phyloP scores from a whole-genome alignment of 35 echinoderm and acorn worm species.

The Strongylocentrotus purpuratus region DNA sequence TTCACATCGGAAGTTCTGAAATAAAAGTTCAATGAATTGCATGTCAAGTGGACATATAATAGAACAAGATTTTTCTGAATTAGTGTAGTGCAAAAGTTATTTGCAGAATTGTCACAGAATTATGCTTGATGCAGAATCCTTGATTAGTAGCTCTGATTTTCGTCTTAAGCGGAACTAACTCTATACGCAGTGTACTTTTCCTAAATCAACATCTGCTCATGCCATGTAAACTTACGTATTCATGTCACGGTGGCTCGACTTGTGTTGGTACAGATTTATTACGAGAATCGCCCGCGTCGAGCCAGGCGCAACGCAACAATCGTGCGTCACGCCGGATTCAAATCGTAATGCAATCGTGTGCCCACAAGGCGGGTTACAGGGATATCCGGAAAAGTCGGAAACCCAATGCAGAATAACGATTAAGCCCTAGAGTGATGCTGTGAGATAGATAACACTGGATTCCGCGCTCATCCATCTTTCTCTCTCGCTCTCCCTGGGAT shows the following conservation, averaged over 20 bases:
- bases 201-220: conserved; percentile 15
- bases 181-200: background rate
- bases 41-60: too few species aligned
- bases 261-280: conserved; percentile 16
- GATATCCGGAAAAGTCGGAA: conserved; percentile 45
- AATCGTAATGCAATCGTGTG: conserved; percentile 35
- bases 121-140: background rate
- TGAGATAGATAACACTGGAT: conserved; percentile 22
- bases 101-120: background rate
- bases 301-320: background rate
- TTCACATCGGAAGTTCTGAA: too few species aligned
- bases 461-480: background rate
- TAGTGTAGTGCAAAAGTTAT: too few species aligned
- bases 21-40: too few species aligned
- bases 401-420: conserved; percentile 39
- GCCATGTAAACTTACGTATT: conserved; percentile 30
- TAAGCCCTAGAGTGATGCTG: conserved; percentile 11
- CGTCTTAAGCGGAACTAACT: background rate
- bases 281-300: background rate
- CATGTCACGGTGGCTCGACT: conserved; percentile 12
- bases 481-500: background rate
- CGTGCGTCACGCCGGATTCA: conserved; percentile 21
- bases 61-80: too few species aligned
- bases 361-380: conserved; percentile 16
- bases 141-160: background rate